Conservation (phyloP, 2,113 vertebrate species). For the Calonectris borealis region DNA sequence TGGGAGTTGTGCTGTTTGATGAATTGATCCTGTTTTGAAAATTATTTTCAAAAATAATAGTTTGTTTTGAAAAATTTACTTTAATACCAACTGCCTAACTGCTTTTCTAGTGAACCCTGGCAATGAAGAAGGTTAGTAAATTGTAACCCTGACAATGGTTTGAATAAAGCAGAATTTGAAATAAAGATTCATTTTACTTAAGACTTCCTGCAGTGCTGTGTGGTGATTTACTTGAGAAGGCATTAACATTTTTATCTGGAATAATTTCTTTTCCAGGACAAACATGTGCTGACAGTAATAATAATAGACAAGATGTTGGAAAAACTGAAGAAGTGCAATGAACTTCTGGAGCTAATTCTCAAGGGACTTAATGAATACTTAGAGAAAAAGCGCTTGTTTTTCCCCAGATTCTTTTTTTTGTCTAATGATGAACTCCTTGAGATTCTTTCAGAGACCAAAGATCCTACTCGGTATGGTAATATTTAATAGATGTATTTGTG, state of each 20-base stretch:
- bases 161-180: background rate
- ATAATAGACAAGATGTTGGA: constrained; percentile 85
- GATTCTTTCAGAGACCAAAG: constrained; percentile 93
- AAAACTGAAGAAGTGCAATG: constrained; percentile 81
- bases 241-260: background rate
- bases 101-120: background rate
- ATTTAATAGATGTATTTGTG: background rate
- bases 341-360: constrained; percentile 86
- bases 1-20: background rate
- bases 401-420: constrained; percentile 92
- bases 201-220: background rate
- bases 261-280: constrained; percentile 77
- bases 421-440: constrained; percentile 93
- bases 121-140: background rate
- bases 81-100: background rate
- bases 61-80: background rate
- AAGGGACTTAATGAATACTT: constrained; percentile 92
- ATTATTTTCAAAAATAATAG: background rate
- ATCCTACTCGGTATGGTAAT: constrained; percentile 83
- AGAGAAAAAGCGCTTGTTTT: constrained; percentile 90
- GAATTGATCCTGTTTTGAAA: background rate
- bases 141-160: background rate
- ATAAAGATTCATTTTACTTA: background rate
- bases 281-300: constrained; percentile 80
- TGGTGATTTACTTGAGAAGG: background rate